Conservation (phyloP, 92 coral and sea anemone species). For the Desmophyllum pertusum region DNA sequence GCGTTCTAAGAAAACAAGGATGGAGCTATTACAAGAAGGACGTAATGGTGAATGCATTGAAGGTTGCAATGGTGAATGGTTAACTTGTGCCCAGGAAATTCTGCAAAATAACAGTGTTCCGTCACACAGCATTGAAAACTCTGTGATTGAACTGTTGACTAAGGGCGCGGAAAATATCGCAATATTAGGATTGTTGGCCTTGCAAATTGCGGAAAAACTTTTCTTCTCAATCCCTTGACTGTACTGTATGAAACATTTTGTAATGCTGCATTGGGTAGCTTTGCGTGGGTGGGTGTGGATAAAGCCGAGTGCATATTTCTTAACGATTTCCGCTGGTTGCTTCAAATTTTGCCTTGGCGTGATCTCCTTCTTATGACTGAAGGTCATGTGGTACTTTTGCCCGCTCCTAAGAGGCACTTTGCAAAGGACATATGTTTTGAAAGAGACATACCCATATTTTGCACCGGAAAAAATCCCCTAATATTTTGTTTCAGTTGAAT, state of each 20-base stretch:
- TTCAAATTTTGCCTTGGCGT: conserved; percentile 17
- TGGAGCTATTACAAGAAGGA: conserved; percentile 49
- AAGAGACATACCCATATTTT: too few species aligned
- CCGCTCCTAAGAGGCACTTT: too few species aligned
- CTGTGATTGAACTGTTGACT: neutral
- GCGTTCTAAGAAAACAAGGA: conserved; percentile 33
- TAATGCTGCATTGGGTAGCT: conserved; percentile 35
- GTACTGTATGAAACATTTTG: conserved; percentile 31
- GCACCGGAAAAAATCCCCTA: too few species aligned
- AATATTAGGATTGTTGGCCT: conserved; percentile 22
- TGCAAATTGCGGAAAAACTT: conserved; percentile 29
- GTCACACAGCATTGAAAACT: neutral
- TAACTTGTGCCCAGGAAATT: conserved; percentile 8
- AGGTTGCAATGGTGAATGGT: conserved; percentile 52
- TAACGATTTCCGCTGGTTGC: conserved; percentile 32
- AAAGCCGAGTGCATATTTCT: conserved; percentile 30
- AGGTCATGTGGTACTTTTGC: conserved; percentile 44
- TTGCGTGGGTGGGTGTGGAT: conserved; percentile 41
- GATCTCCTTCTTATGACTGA: neutral
- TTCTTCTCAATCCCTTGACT: conserved; percentile 25
- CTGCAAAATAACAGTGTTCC: neutral
- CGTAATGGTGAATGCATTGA: conserved; percentile 25
- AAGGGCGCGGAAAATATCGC: conserved; percentile 28
- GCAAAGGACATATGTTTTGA: too few species aligned
- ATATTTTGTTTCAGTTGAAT: too few species aligned